phyloP scores from a whole-genome alignment of 2,113 vertebrate species.

The Donacobius atricapilla region DNA sequence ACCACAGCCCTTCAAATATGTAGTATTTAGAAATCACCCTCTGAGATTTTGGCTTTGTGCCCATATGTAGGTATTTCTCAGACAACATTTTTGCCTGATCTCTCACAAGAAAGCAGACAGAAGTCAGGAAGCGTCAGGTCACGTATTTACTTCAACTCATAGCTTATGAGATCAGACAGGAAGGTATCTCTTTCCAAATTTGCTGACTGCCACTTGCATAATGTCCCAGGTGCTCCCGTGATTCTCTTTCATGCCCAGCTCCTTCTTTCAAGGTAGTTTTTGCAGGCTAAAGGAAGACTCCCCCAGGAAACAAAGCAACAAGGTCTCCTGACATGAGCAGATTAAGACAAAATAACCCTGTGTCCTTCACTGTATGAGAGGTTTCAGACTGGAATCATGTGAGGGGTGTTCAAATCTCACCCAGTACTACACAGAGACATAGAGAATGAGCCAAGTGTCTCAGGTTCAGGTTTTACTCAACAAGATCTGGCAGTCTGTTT shows the following conservation, averaged over 20 bases:
- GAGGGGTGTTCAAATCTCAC: neutral
- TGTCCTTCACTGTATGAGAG: neutral
- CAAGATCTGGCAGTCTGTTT: neutral
- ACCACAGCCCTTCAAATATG: neutral
- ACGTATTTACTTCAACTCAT: neutral
- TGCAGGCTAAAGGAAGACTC: neutral
- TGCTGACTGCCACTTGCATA: neutral
- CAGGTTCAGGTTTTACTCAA: neutral
- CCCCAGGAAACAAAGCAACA: neutral
- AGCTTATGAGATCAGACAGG: neutral
- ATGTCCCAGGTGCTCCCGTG: neutral
- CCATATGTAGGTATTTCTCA: neutral
- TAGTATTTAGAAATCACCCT: neutral
- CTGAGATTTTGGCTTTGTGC: neutral
- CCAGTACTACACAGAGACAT: neutral
- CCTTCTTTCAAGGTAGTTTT: neutral
- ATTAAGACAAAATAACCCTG: neutral
- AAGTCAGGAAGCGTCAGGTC: neutral
- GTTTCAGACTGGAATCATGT: neutral
- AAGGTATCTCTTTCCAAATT: neutral
- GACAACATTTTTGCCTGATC: neutral
- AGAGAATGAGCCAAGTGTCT: neutral
- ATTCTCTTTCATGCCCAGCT: neutral
- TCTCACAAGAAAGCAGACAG: neutral
- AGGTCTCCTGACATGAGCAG: neutral